Evolutionary conservation across 1,140 invertebrate species (phyloP), one percentile per base, ranked within the genome.

Genomic region (Drosophila sproati): DNA sequence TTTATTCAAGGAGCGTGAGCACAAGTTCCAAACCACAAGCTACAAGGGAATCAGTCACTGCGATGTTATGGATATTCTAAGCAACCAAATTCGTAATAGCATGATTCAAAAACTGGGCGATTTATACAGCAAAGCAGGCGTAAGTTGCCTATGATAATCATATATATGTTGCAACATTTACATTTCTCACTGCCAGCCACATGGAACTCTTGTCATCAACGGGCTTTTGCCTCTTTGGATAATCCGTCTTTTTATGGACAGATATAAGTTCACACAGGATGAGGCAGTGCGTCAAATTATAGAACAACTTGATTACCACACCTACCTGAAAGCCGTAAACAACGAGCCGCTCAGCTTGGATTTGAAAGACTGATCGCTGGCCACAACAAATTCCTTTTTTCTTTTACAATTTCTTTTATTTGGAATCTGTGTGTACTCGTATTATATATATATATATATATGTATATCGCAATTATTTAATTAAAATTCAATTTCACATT

Each of bases 171-270:
- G 20, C 20, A 20, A 20, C 20, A 20, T 20, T 20, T 20, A 20
- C 20, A 20, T 47, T 43, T 52, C 29, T 8, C 0, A 10, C 2
- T 28, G 31, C 5, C 20, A 86, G 82, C 54, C 62, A 0, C 76
- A 87, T 41, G 67, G 63, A 0, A 60, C 82, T 7, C 69, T 91
- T 6, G 60, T 85, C 3, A 57, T 88, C n/a, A 92, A 92, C 35
- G 91, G 77, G 2, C n/a, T 92, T 7, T 50, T 92, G 20, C 91
- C 91, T 0, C 60, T 85, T 6, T 92, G 91, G 91, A 71, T 91
- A 29, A 67, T 91, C 3, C 72, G 73, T 8, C 62, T 92, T 0
- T 89, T 91, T 20, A 91, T 80, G 83, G 78, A 91, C 35, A 78
- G 64, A 6, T 88, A 73, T 37, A 69, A 80, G 0, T 54, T 91